phyloP scores from a whole-genome alignment of 2,113 vertebrate species.

The Mormyrus iriodes region DNA sequence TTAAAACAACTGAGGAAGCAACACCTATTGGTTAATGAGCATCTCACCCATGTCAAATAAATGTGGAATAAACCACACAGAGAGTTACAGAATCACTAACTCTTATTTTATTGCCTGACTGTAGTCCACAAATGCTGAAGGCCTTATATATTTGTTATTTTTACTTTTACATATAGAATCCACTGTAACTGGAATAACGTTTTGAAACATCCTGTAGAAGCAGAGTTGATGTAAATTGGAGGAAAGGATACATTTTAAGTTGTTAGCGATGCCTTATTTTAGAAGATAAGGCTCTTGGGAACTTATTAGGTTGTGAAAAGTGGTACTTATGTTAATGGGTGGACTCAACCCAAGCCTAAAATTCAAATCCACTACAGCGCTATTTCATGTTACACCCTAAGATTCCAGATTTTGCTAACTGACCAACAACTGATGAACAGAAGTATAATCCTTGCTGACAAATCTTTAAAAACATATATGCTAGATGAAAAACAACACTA shows the following conservation, averaged over 20 bases:
- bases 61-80: neutral
- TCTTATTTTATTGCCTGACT: neutral
- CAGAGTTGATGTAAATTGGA: neutral
- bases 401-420: neutral
- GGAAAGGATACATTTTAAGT: neutral
- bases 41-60: neutral
- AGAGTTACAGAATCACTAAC: neutral
- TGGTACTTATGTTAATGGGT: neutral
- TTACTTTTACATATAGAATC: neutral
- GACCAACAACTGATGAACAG: neutral
- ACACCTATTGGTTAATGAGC: neutral
- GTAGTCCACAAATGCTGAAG: neutral
- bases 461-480: neutral
- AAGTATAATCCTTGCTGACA: neutral
- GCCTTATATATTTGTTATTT: neutral
- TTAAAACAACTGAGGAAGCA: neutral
- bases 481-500: neutral
- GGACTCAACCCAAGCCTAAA: neutral
- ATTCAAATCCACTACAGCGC: neutral
- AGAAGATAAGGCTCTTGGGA: neutral
- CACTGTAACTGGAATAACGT: neutral
- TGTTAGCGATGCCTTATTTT: neutral
- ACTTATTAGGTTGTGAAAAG: neutral
- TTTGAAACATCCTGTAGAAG: neutral
- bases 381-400: neutral